These are phyloP conservation scores for Aleiodes sp. DNA, from an alignment of 1,140 invertebrate species.

Conservation along the genomic window DNA sequence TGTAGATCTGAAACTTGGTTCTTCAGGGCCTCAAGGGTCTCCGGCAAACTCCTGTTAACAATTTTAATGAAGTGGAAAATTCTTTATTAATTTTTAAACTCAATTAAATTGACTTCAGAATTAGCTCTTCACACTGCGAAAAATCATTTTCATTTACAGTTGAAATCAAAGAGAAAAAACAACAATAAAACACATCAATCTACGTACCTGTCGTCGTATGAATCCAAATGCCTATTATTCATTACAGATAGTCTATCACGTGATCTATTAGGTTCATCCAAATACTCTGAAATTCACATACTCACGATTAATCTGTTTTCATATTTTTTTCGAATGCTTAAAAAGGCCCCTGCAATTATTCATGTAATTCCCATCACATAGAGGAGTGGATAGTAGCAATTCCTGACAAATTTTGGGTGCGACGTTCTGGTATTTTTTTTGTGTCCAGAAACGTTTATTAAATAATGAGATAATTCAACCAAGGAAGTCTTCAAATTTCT, in stretches of 20 bases:
- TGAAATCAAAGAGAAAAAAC: not conserved
- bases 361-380: too few species aligned
- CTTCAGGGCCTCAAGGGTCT: slow-evolving; percentile 76
- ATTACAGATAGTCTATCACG: slow-evolving; percentile 58
- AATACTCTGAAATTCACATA: slow-evolving; percentile 58
- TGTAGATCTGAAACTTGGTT: slow-evolving; percentile 72
- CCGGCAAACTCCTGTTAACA: slow-evolving; percentile 70
- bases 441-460: not conserved
- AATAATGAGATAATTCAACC: not conserved
- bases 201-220: slow-evolving; percentile 59
- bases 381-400: too few species aligned
- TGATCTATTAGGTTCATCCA: slow-evolving; percentile 60
- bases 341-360: not conserved
- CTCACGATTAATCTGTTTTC: slow-evolving; percentile 32
- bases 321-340: not conserved
- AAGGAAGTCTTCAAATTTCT: not conserved
- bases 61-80: slow-evolving; percentile 27
- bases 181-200: not conserved
- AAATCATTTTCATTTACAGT: not conserved
- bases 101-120: slow-evolving; percentile 60
- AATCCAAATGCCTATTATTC: slow-evolving; percentile 60
- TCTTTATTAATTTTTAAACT: slow-evolving; percentile 16
- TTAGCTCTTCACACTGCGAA: slow-evolving; percentile 31
- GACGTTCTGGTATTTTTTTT: too few species aligned
- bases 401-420: too few species aligned